Evolutionary conservation across 37 sponge, comb jelly and placozoan species (phyloP).

Genomic region (Halisarca cf. caerulea): DNA sequence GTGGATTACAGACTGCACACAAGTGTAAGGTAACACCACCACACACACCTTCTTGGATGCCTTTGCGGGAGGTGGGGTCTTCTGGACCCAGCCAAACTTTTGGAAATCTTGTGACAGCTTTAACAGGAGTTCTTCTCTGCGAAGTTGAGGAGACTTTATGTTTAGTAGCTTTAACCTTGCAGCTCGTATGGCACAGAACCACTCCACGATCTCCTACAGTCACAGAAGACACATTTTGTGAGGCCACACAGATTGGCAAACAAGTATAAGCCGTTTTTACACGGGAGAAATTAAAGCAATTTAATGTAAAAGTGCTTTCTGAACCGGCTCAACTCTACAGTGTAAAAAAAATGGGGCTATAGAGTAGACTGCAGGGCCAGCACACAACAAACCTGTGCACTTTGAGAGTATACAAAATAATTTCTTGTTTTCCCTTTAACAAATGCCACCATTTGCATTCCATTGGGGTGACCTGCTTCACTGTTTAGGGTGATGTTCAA

Average conservation of each 20-base stretch:
- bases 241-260: too few species aligned
- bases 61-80: conserved; percentile 55
- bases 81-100: conserved; percentile 71
- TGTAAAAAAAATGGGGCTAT: not conserved
- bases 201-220: conserved; percentile 60
- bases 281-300: too few species aligned
- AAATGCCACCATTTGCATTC: conserved; percentile 75
- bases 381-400: conserved; percentile 49
- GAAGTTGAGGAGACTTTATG: conserved; percentile 22
- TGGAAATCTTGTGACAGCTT: conserved; percentile 66
- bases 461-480: conserved; percentile 74
- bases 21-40: not conserved
- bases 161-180: conserved; percentile 57
- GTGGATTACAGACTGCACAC: not conserved
- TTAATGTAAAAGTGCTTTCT: too few species aligned
- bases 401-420: conserved; percentile 72
- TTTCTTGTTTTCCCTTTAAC: conserved; percentile 74
- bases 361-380: not conserved
- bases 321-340: too few species aligned
- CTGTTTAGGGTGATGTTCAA: conserved; percentile 74
- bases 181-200: conserved; percentile 69
- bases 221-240: not conserved
- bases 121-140: not conserved
- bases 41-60: conserved; percentile 10
- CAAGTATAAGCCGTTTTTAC: too few species aligned